Evolutionary conservation across 2,113 vertebrate species (phyloP).

Genomic region (Epinephelus cyanopodus): DNA sequence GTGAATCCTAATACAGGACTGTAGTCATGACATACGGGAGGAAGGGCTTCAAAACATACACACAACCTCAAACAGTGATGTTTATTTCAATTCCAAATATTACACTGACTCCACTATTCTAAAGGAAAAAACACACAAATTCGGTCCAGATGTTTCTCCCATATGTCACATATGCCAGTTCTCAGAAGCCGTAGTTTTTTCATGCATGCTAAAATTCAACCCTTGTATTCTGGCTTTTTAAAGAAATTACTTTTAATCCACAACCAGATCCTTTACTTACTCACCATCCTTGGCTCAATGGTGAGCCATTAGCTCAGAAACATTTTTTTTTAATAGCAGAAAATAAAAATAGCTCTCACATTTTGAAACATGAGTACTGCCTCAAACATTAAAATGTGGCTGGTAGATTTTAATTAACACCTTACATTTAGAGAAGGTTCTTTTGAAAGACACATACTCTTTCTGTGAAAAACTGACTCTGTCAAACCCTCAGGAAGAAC

Average conservation of each 20-base stretch:
- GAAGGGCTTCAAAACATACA: neutral
- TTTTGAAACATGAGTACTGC: neutral
- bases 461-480: neutral
- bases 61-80: conserved; percentile 8
- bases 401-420: neutral
- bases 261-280: neutral
- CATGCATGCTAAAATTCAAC: neutral
- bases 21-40: neutral
- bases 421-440: neutral
- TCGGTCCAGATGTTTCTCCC: neutral
- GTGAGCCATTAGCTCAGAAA: neutral
- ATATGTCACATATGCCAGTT: conserved; percentile 2
- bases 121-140: neutral
- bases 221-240: neutral
- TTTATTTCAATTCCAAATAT: neutral
- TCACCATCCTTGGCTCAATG: neutral
- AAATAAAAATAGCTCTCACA: neutral
- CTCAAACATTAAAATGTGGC: neutral
- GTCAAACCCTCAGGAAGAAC: neutral
- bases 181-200: neutral
- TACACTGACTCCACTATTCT: neutral
- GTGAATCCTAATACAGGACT: neutral
- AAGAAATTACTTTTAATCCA: neutral
- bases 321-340: neutral
- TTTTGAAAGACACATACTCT: neutral